These are phyloP conservation scores for Anolis carolinensis DNA, from an alignment of 2,113 vertebrate species.

Conservation along the genomic window DNA sequence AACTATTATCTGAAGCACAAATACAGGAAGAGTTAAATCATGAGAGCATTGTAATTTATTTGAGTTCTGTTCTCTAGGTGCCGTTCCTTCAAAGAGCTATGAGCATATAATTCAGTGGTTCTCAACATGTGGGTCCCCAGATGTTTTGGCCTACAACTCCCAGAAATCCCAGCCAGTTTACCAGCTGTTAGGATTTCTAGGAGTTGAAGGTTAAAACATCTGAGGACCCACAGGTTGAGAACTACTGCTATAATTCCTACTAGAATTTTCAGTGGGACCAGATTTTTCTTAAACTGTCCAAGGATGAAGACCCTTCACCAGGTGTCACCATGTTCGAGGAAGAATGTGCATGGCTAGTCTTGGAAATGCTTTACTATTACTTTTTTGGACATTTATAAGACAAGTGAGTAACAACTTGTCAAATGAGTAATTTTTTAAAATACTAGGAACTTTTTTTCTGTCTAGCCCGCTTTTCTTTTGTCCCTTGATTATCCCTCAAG, in stretches of 20 bases:
- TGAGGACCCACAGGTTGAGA: no score
- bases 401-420: no score
- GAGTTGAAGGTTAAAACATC: no score
- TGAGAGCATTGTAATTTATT: not conserved
- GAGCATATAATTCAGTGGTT: no score
- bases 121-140: no score
- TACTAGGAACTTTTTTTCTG: not conserved
- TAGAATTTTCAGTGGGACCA: no score
- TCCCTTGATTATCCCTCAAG: no score
- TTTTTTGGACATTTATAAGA: not conserved
- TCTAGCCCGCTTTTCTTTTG: not conserved
- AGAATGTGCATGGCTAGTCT: not conserved
- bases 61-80: not conserved
- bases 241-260: not conserved
- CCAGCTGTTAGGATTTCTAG: no score
- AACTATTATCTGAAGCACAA: conserved; percentile 27
- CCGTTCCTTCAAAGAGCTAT: not conserved
- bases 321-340: not conserved
- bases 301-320: not conserved
- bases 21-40: not conserved
- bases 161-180: no score
- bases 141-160: no score
- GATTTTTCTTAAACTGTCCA: not conserved
- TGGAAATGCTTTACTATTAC: not conserved
- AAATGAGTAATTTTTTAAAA: not conserved